These are phyloP conservation scores for Diarsia dahlii DNA, from an alignment of 2,888 invertebrate species.

Conservation along the genomic window DNA sequence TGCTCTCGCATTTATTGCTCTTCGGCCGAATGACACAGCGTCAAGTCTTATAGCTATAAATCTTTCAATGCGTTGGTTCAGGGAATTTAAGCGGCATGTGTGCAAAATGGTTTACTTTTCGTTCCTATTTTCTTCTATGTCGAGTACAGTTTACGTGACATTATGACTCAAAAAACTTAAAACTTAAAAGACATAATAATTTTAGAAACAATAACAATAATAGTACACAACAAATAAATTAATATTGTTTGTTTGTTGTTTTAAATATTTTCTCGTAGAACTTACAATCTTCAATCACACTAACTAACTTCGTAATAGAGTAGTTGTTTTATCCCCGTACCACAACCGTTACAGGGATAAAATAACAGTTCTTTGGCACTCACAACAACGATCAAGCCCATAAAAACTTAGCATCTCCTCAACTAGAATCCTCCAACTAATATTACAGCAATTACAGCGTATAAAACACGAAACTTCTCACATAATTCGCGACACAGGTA, in stretches of 20 bases:
- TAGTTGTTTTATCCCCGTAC: too few species aligned
- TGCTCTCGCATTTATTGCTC: slow-evolving; percentile 50
- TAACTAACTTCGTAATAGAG: too few species aligned
- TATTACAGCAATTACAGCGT: slow-evolving; percentile 55
- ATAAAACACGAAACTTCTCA: slow-evolving; percentile 62
- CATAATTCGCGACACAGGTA: slow-evolving; percentile 66
- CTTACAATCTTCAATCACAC: too few species aligned
- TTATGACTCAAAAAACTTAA: too few species aligned
- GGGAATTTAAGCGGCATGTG: slow-evolving; percentile 12
- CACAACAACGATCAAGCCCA: neutral
- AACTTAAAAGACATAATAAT: neutral
- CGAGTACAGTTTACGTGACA: too few species aligned
- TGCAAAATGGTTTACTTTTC: slow-evolving; percentile 21
- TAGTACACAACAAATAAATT: too few species aligned
- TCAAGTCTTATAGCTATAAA: slow-evolving; percentile 50
- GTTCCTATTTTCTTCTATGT: too few species aligned
- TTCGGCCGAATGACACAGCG: slow-evolving; percentile 30
- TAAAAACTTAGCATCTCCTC: slow-evolving; percentile 17
- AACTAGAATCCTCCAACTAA: slow-evolving; percentile 29
- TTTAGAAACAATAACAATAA: too few species aligned
- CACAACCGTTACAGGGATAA: neutral
- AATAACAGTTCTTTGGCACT: neutral
- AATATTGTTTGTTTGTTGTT: too few species aligned
- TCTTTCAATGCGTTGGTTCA: slow-evolving; percentile 38
- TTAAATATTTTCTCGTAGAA: too few species aligned